Evolutionary conservation across 2,113 vertebrate species (phyloP).

Genomic region (Patagioenas fasciata): DNA sequence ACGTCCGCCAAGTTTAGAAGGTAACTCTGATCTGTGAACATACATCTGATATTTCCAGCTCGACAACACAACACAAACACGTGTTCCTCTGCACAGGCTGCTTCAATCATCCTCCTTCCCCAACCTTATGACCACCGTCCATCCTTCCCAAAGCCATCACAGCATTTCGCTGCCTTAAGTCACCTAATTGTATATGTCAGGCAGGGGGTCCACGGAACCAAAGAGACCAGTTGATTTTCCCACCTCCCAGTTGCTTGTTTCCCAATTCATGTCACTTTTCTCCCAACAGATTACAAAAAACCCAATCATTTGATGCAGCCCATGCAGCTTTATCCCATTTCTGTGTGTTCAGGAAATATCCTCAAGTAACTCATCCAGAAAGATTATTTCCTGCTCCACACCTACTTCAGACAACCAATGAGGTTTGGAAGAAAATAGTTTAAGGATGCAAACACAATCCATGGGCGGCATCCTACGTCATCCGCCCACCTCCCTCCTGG

Average conservation of each 20-base stretch:
- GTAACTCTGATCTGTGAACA: not conserved
- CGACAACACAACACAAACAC: not conserved
- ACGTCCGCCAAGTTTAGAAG: not conserved
- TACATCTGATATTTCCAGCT: constrained; percentile 48
- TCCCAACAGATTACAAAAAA: not conserved
- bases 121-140: not conserved
- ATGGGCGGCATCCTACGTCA: not conserved
- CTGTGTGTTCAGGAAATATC: not conserved
- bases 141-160: not conserved
- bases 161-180: not conserved
- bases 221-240: not conserved
- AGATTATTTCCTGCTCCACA: not conserved
- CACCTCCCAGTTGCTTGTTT: not conserved
- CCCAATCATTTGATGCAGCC: not conserved
- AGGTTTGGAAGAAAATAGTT: not conserved
- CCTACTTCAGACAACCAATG: not conserved
- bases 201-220: not conserved
- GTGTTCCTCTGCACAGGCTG: not conserved
- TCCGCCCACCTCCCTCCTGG: fast-evolving
- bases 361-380: not conserved
- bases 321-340: not conserved
- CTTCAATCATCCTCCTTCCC: not conserved
- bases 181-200: fast-evolving
- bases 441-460: not conserved
- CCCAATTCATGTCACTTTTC: not conserved